Percentiles rank a stretch among this genome's conserved stretches.
Conservation (phyloP, 1,140 invertebrate species). For the Drosophila tsacasi region DNA sequence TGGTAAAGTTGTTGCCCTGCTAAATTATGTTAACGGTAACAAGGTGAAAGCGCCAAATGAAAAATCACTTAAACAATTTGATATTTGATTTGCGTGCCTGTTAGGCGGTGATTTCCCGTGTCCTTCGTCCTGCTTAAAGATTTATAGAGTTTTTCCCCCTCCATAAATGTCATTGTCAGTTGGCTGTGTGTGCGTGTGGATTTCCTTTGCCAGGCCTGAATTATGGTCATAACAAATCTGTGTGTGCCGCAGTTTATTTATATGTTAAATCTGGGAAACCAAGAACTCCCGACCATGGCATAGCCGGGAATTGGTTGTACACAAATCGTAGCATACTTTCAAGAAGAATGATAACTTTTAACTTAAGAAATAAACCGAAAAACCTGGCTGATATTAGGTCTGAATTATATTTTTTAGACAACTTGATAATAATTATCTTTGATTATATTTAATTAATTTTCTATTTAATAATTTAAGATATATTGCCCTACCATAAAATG, state of each 20-base stretch:
- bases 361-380: not conserved
- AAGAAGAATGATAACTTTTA: not conserved
- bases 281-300: not conserved
- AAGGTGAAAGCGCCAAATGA: constrained; percentile 81
- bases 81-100: constrained; percentile 75
- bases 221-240: constrained; percentile 78
- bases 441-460: not conserved
- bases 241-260: constrained; percentile 15
- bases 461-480: not conserved
- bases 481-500: not conserved
- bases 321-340: not conserved
- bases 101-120: not conserved
- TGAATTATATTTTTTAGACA: not conserved
- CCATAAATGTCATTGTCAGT: constrained; percentile 71
- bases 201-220: constrained; percentile 43
- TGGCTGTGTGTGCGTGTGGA: constrained; percentile 57
- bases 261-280: not conserved
- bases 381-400: not conserved
- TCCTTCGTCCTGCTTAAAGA: constrained; percentile 56
- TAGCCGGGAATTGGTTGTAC: not conserved
- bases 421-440: not conserved
- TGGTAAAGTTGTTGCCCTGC: constrained; percentile 62
- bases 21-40: constrained; percentile 81
- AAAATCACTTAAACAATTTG: constrained; percentile 83
- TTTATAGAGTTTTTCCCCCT: constrained; percentile 55